Evolutionary conservation across 2,888 invertebrate species (phyloP).

Genomic region (Drosophila mercatorum): DNA sequence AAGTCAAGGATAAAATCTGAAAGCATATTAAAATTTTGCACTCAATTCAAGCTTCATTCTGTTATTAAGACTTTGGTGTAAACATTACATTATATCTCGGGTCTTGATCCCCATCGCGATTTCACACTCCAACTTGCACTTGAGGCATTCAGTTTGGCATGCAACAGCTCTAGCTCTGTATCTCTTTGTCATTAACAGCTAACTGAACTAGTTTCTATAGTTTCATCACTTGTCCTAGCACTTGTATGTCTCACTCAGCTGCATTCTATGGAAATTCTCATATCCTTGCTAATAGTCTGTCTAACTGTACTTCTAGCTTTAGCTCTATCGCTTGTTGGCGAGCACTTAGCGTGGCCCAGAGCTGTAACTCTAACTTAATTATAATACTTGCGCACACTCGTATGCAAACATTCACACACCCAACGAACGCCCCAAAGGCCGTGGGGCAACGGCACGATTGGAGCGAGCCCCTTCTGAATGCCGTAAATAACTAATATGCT

Average conservation of each 20-base stretch:
- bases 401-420: slow-evolving; percentile 60
- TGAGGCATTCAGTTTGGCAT: too few species aligned
- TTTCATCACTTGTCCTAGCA: background rate
- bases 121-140: too few species aligned
- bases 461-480: slow-evolving; percentile 15
- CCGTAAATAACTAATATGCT: slow-evolving; percentile 55
- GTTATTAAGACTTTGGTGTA: too few species aligned
- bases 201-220: background rate
- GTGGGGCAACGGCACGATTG: slow-evolving; percentile 10
- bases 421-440: slow-evolving; percentile 41
- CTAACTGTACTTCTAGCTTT: slow-evolving; percentile 7
- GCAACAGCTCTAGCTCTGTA: too few species aligned
- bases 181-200: too few species aligned
- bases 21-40: too few species aligned
- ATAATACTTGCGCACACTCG: slow-evolving; percentile 22
- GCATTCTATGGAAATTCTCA: slow-evolving; percentile 14
- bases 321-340: slow-evolving; percentile 10
- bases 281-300: slow-evolving; percentile 35
- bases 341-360: slow-evolving; percentile 46
- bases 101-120: too few species aligned
- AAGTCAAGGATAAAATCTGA: too few species aligned
- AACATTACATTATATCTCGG: too few species aligned
- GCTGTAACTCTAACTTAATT: slow-evolving; percentile 45
- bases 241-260: background rate
- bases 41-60: too few species aligned